A percentile compares a stretch with the other conserved stretches of the same genome.
phyloP scores from a whole-genome alignment of 2,888 invertebrate species.

The Nomada goodeniana region DNA sequence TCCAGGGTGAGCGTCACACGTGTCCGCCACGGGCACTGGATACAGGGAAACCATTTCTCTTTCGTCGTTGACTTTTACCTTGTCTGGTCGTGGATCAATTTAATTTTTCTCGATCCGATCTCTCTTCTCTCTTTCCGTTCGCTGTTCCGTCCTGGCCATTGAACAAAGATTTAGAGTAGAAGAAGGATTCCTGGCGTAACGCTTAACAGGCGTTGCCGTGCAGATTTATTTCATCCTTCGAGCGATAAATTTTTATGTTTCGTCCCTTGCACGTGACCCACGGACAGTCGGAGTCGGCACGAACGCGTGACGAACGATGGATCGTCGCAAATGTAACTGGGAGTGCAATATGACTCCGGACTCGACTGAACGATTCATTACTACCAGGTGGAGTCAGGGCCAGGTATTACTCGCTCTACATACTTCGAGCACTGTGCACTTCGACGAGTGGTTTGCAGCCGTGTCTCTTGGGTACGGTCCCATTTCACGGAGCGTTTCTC shows the following conservation, averaged over 20 bases:
- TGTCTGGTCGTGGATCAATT: slow-evolving; percentile 46
- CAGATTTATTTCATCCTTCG: not conserved
- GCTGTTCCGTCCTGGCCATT: not conserved
- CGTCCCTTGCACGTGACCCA: not conserved
- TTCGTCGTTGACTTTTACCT: slow-evolving; percentile 39
- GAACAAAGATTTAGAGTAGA: slow-evolving; percentile 17
- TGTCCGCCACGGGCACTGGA: slow-evolving; percentile 36
- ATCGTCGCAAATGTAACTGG: slow-evolving; percentile 12
- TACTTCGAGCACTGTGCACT: slow-evolving; percentile 23
- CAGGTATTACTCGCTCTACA: slow-evolving; percentile 15
- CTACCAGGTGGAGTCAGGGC: slow-evolving; percentile 27
- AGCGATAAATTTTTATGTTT: not conserved
- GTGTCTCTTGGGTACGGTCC: slow-evolving; percentile 31
- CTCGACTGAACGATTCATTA: slow-evolving; percentile 48
- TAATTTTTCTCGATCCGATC: slow-evolving; percentile 48
- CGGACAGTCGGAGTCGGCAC: no score
- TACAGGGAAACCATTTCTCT: slow-evolving; percentile 62
- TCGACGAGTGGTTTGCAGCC: slow-evolving; percentile 2
- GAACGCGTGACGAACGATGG: not conserved
- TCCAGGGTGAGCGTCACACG: slow-evolving; percentile 53
- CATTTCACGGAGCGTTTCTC: slow-evolving; percentile 41
- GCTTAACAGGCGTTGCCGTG: not conserved
- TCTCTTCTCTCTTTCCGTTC: not conserved
- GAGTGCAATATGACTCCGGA: slow-evolving; percentile 16
- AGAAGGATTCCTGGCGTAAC: not conserved